These are phyloP conservation scores for Ctenicera cuprea DNA, from an alignment of 2,888 invertebrate genomes.

Conservation along the genomic window DNA sequence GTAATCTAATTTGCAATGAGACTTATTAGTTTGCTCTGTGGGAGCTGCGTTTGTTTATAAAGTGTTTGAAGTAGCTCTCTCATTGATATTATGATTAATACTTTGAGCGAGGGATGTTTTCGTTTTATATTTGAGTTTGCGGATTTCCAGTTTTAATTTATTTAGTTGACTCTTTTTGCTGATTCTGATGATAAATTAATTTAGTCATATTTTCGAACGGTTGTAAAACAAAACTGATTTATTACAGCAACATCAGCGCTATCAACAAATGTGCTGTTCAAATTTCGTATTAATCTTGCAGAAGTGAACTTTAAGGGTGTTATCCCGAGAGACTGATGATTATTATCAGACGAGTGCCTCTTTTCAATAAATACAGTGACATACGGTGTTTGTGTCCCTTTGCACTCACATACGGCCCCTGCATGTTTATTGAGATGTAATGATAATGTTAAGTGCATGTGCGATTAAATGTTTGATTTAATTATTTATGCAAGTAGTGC, in stretches of 20 bases:
- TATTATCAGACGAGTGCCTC: slow-evolving; percentile 60
- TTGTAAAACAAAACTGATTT: neutral
- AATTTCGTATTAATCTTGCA: slow-evolving; percentile 36
- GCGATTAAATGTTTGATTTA: slow-evolving; percentile 52
- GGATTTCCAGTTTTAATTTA: slow-evolving; percentile 39
- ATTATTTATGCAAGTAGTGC: slow-evolving; percentile 51
- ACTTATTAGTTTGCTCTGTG: slow-evolving; percentile 71
- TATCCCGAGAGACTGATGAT: slow-evolving; percentile 59
- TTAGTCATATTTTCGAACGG: too few relatives aligned
- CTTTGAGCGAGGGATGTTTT: slow-evolving; percentile 49
- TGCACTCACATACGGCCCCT: slow-evolving; percentile 45
- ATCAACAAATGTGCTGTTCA: neutral
- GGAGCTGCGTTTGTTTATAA: slow-evolving; percentile 67
- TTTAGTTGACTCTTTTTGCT: slow-evolving; percentile 8
- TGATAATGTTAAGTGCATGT: slow-evolving; percentile 57
- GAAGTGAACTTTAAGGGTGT: slow-evolving; percentile 44
- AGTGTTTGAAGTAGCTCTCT: slow-evolving; percentile 60
- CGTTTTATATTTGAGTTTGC: slow-evolving; percentile 40
- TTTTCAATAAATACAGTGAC: slow-evolving; percentile 57
- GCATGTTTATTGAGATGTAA: slow-evolving; percentile 55
- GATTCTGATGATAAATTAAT: too few relatives aligned
- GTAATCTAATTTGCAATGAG: slow-evolving; percentile 73
- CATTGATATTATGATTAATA: slow-evolving; percentile 67
- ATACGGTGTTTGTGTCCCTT: slow-evolving; percentile 60
- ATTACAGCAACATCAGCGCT: neutral